A percentile compares a stretch with the other conserved stretches of the same genome.
Evolutionary conservation across 2,113 vertebrate genomes (phyloP).

Genomic region (Myiopsitta monachus): DNA sequence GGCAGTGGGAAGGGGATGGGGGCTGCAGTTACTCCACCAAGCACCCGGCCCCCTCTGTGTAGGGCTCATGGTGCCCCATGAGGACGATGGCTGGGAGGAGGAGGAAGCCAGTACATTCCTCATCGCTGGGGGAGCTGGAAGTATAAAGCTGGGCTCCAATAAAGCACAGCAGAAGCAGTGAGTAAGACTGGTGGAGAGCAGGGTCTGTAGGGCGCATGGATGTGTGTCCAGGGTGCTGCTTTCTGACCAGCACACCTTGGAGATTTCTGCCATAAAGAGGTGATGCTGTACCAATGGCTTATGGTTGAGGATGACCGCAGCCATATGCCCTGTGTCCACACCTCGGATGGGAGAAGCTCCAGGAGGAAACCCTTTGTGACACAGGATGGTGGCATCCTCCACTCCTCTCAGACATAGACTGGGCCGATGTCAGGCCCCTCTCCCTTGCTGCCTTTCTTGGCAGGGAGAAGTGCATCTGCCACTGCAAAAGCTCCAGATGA

Average conservation of each 20-base stretch:
- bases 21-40: not conserved
- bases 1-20: not conserved
- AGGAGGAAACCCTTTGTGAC: not conserved
- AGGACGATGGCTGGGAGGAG: not conserved
- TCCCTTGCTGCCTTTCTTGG: not conserved
- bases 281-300: not conserved
- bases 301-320: not conserved
- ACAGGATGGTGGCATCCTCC: not conserved
- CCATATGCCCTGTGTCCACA: accelerated
- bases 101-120: not conserved
- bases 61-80: accelerated
- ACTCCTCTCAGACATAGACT: not conserved
- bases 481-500: not conserved
- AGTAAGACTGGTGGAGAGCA: not conserved
- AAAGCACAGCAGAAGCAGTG: not conserved
- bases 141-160: not conserved
- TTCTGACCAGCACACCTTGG: not conserved
- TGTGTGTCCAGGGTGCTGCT: accelerated
- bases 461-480: accelerated
- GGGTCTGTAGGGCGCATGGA: accelerated
- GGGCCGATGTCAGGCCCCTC: too few species aligned
- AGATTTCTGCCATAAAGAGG: not conserved
- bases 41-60: not conserved
- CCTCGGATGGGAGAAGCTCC: not conserved
- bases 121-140: not conserved